Evolutionary conservation across 2,113 vertebrate species (phyloP).

Genomic region (Apodemus sylvaticus): DNA sequence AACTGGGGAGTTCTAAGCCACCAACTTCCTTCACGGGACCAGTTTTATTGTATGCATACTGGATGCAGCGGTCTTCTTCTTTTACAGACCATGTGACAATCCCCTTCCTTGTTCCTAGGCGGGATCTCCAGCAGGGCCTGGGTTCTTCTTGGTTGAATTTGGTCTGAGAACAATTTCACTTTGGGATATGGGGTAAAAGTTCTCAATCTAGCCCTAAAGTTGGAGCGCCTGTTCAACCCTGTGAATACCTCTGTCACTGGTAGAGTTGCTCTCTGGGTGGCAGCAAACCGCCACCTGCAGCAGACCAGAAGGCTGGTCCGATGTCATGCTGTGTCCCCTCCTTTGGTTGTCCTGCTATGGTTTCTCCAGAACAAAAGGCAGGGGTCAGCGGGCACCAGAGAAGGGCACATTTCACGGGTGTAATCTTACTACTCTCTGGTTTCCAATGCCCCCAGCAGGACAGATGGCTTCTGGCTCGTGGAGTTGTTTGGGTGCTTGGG

Average conservation of each 20-base stretch:
- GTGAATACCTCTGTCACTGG: fast-evolving
- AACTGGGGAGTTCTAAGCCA: background rate
- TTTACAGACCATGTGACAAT: background rate
- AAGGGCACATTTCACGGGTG: background rate
- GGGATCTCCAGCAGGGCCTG: background rate
- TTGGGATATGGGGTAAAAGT: background rate
- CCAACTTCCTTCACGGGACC: background rate
- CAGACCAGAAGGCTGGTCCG: fast-evolving
- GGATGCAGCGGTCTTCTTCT: background rate
- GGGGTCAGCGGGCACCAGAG: background rate
- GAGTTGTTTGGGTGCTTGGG: background rate
- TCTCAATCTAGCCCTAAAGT: background rate
- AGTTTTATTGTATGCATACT: background rate
- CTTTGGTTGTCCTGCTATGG: background rate
- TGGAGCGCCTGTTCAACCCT: too few relatives aligned
- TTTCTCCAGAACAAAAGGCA: background rate
- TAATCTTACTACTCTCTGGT: background rate
- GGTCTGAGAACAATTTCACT: background rate
- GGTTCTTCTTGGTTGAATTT: background rate
- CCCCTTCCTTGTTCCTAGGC: background rate
- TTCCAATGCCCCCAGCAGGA: background rate
- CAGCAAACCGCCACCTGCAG: fast-evolving
- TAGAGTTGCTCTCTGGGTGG: background rate
- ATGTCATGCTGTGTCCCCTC: fast-evolving
- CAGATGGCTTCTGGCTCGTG: background rate